Conservation (phyloP, 2,113 vertebrate species). For the Rattus norvegicus region DNA sequence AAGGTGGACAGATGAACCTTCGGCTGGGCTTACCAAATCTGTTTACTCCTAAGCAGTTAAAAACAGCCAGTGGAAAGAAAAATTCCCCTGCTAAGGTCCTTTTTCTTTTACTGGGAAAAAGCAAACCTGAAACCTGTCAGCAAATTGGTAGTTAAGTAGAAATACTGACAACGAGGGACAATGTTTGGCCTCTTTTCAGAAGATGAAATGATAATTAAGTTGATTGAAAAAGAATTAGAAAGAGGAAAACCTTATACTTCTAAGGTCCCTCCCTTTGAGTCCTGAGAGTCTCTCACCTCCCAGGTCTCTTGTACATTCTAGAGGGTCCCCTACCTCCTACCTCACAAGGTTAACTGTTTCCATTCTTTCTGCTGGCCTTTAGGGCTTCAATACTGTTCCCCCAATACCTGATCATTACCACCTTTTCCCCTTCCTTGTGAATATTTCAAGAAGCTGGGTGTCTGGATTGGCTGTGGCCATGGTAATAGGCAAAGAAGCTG, state of each 20-base stretch:
- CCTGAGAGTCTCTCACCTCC: too few relatives aligned
- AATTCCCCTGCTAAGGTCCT: background rate
- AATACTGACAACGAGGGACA: background rate
- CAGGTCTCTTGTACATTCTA: too few relatives aligned
- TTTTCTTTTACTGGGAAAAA: background rate
- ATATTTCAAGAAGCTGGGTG: background rate
- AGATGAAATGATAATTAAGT: background rate
- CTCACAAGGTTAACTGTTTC: too few relatives aligned
- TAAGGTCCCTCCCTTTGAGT: too few relatives aligned
- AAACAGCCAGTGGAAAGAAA: background rate
- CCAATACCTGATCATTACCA: too few relatives aligned
- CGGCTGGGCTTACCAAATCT: background rate
- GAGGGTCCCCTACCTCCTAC: too few relatives aligned
- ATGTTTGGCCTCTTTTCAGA: background rate
- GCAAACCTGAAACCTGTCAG: background rate
- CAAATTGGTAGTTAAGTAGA: background rate
- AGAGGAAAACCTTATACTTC: background rate
- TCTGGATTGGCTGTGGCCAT: background rate
- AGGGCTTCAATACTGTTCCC: too few relatives aligned
- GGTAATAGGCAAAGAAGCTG: background rate
- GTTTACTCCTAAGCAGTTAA: background rate
- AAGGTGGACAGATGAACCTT: background rate
- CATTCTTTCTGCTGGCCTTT: too few relatives aligned
- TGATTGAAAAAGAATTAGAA: background rate
- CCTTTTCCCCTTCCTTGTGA: background rate